Base-by-base conservation (phyloP, 92 coral and sea anemone genomes). In the Blastomussa wellsi region DNA sequence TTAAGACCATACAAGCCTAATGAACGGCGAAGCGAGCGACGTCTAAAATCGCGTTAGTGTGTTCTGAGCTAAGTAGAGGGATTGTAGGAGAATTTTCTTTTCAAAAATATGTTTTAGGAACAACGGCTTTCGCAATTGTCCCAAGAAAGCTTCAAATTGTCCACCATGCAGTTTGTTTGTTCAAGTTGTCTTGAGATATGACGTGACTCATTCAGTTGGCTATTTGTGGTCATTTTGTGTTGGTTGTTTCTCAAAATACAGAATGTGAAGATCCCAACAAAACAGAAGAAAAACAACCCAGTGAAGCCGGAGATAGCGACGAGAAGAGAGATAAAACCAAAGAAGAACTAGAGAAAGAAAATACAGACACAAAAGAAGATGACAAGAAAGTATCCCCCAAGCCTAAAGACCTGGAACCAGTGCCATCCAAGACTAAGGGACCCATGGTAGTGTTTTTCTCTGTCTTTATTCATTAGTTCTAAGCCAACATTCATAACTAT, bases 241-340 rank as follows among this genome's bases (percentile, higher is more conserved):
- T 53, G 49, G 52, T 29, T 66, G 1, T 66, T 26, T 53, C 5
- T 59, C 4, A 24, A 14, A 4, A 31, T 19, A 35, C 59, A 93
- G 95, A 82, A 79, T 82, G 60, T 19, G 94, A 93, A 71, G 95
- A 92, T 74, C 72, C 87, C 22, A 94, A 93, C 89, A 90, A 78
- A 86, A 69, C 49, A 12, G 89, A 82, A 33, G 92, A 85, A 57
- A 91, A 84, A 36, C 80, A 80, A 62, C 31, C 66, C 66, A 57
- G 76, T 12, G 82, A 74, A 35, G 52, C 53, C 22, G 89, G 72
- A 17, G 94, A 90, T 16, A 79, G 77, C 11, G 97, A 93, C n/a
- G 94, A 90, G 85, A 94, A 93, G 79, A 83, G 98, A 83, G 96
- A 93, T 92, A 93, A 93, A 73, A 94, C 96, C 2, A 94, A 94